Evolutionary conservation across 2,797 vertebrate genomes (phyloP), one percentile per base, ranked within the genome.

Genomic region (Hozukius guyotensis): DNA sequence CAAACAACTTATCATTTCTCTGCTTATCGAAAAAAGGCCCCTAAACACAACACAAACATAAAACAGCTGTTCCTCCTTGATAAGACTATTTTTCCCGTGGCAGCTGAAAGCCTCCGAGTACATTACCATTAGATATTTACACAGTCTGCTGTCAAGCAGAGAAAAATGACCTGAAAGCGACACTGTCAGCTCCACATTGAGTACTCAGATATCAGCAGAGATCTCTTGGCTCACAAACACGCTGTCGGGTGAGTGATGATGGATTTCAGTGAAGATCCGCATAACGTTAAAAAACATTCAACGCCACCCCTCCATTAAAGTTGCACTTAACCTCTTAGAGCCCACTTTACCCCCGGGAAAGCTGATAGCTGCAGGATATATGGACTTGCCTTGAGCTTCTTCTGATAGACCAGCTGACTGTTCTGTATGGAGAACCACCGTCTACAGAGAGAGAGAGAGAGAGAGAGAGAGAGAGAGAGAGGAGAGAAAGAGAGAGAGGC

Each of bases 351-450:
- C 71, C 55, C 7, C 3, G 66, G 64, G 70, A 49, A 6, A 65
- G 36, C 31, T 59, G 75, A 84, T 53, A 75, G 66, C 60, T 46
- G 0, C 0, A 13, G 69, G 25, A 77, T 25, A 60, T 18, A 53
- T 62, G 32, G 36, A 92, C 96, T 88, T 91, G 95, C 98, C 96
- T 99, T 99, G 74, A 99, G 95, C 87, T 97, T 99, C 81, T 99
- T 99, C 96, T 99, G 99, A 93, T 99, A 99, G 53, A 99, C 98
- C 93, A 99, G 96, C 94, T 99, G 98, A 88, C 97, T 99, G 94
- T 98, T 99, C 94, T 99, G 98, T 83, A 99, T 99, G 93, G 98
- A 99, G 90, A 99, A 99, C 98, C 98, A 99, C 71, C 98, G 96
- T 92, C 98, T 99, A 74, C 38, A 82, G 69, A 85, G 80, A 42